phyloP scores from a whole-genome alignment of 2,113 vertebrate species.

The Anoura caudifer region DNA sequence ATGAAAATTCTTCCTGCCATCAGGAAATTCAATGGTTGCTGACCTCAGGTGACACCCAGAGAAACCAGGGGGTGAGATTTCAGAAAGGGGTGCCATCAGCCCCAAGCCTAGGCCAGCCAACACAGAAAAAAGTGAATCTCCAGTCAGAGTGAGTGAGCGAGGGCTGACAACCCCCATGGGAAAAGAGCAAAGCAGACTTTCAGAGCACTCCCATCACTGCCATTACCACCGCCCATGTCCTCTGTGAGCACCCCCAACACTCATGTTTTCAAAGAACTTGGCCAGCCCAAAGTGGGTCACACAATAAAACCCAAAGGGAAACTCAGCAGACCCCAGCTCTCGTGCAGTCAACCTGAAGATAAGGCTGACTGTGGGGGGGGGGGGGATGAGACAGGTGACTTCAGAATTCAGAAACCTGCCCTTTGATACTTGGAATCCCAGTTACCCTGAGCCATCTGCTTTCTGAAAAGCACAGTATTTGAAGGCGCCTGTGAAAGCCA shows the following conservation, averaged over 20 bases:
- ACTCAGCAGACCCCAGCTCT: slow-evolving; percentile 37
- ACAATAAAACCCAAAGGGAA: slow-evolving; percentile 50
- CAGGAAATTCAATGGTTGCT: slow-evolving; percentile 12
- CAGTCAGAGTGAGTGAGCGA: background rate
- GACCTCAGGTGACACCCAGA: background rate
- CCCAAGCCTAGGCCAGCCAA: background rate
- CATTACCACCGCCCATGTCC: background rate
- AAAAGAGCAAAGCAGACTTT: slow-evolving; percentile 24
- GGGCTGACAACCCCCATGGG: background rate
- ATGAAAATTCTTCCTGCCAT: background rate
- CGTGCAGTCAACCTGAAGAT: slow-evolving; percentile 29
- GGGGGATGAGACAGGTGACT: background rate
- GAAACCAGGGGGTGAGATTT: background rate
- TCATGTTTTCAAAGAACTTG: slow-evolving; percentile 53
- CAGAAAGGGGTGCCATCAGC: background rate
- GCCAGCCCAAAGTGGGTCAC: slow-evolving; percentile 59
- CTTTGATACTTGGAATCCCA: slow-evolving; percentile 34
- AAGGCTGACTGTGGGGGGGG: background rate
- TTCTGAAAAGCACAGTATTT: background rate
- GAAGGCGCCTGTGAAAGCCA: slow-evolving; percentile 14
- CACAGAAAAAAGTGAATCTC: background rate
- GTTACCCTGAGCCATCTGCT: slow-evolving; percentile 45
- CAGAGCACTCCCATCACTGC: background rate
- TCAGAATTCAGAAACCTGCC: slow-evolving; percentile 43
- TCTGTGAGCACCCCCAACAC: background rate